Percentiles rank a stretch among this genome's conserved stretches.
phyloP scores from a whole-genome alignment of 2,113 vertebrate species.

The Petaurus breviceps region DNA sequence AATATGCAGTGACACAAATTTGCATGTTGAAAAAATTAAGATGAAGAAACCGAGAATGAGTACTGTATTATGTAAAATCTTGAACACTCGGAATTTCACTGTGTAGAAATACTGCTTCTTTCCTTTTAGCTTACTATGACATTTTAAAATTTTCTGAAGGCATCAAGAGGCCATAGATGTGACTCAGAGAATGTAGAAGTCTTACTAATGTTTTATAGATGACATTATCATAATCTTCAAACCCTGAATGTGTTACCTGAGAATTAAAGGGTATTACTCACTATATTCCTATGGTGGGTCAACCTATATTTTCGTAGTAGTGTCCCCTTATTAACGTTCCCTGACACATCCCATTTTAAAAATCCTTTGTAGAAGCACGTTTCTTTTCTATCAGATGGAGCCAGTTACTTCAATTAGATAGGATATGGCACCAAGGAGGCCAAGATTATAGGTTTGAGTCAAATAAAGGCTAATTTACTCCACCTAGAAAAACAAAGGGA shows the following conservation, averaged over 20 bases:
- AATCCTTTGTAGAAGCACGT: background rate
- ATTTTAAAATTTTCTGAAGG: constrained; percentile 32
- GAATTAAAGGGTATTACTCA: background rate
- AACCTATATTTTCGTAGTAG: background rate
- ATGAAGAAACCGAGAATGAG: background rate
- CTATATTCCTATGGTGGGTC: background rate
- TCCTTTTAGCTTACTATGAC: constrained; percentile 5
- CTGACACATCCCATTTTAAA: background rate
- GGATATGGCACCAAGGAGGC: background rate
- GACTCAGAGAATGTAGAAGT: constrained; percentile 20
- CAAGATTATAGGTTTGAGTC: background rate
- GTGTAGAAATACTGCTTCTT: background rate
- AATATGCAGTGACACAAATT: background rate
- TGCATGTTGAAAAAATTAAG: constrained; percentile 13
- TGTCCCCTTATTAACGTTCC: background rate
- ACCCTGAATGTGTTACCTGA: background rate
- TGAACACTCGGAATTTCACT: background rate
- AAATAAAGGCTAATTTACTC: background rate
- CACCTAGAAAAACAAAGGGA: background rate
- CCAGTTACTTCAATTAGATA: background rate
- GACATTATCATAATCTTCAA: background rate
- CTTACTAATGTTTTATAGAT: background rate
- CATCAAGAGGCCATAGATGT: background rate
- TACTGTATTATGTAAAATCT: constrained; percentile 19
- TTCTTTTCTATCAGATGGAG: background rate